A percentile compares a stretch with the other conserved stretches of the same genome.
Conservation (phyloP, 2,797 vertebrate genomes). For the Myotis planiceps region DNA sequence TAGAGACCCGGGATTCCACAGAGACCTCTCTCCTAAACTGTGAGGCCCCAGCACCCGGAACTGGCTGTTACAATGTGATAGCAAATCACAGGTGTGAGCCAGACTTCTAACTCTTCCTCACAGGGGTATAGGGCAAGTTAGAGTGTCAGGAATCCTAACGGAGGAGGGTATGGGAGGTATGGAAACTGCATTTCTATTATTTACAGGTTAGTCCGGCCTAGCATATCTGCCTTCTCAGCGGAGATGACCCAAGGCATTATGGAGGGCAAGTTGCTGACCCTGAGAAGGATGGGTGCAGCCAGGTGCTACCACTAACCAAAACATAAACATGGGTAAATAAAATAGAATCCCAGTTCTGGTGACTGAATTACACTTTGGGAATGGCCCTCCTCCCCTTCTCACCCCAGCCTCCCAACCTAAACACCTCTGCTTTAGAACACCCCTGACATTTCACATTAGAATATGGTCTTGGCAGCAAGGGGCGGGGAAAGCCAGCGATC, state of each 20-base stretch:
- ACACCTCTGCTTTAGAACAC: constrained; percentile 62
- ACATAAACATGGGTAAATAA: constrained; percentile 39
- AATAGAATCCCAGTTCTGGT: constrained; percentile 47
- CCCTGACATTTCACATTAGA: constrained; percentile 81
- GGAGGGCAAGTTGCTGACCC: constrained; percentile 63
- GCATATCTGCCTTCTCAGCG: constrained; percentile 57
- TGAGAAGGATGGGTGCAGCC: constrained; percentile 61
- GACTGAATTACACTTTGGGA: constrained; percentile 56
- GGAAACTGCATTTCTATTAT: constrained; percentile 64
- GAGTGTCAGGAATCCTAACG: constrained; percentile 43
- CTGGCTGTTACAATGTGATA: not conserved
- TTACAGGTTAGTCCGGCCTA: constrained; percentile 73
- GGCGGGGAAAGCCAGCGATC: constrained; percentile 71
- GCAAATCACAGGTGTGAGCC: not conserved
- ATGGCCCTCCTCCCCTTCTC: constrained; percentile 56
- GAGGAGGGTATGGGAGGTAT: not conserved
- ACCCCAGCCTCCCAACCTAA: constrained; percentile 26
- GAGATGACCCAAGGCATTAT: constrained; percentile 17
- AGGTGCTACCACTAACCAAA: constrained; percentile 69
- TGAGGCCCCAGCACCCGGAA: not conserved
- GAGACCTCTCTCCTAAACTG: not conserved
- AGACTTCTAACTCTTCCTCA: constrained; percentile 3
- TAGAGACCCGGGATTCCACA: not conserved
- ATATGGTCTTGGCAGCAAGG: constrained; percentile 79
- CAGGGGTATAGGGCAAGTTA: not conserved